Base-by-base conservation (phyloP, 2,797 vertebrate species). In the Loris lydekkerianus region DNA sequence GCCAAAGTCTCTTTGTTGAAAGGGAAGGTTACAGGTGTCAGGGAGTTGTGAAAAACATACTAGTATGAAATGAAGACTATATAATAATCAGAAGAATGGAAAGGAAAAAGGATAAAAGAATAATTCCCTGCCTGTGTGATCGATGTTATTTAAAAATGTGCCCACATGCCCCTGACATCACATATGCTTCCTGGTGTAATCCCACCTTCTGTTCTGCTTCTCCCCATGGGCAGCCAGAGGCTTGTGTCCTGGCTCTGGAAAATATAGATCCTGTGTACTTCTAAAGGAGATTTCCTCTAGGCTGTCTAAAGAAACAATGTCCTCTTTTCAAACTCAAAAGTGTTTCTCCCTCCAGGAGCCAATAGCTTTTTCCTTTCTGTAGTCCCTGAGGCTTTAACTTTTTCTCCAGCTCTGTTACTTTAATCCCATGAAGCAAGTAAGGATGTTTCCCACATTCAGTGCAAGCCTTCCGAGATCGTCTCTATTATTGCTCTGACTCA, bases 1-100 rank as follows among this genome's bases (percentile, higher is more conserved):
- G 80, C 76, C 60, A 27, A 49, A 60, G 7, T 94, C 31, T 93
- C 34, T 83, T 95, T 85, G 27, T 76, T 89, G 61, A 72, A 93
- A 91, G 75, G 34, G 40, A 56, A 90, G 56, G 91, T 91, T 72
- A 67, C 37, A 82, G 34, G 61, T 84, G 67, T 82, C 67, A 31
- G 65, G 27, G 76, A 92, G 34, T 89, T 91, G 56, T 89, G 65
- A 67, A 77, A 96, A 95, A 80, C 84, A 84, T 25, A 43, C 56
- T 31, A 61, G 65, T 70, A 83, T 93, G 75, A 89, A 89, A 89
- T 87, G 89, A 94, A 86, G 76, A 81, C 53, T 93, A 77, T 21
- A 53, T 67, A 77, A 76, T 75, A 84, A 76, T 81, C 49, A 89
- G 34, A 93, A 56, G 21, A 81, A 40, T 81, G 9, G 46, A 77